A percentile compares a stretch with the other conserved stretches of the same genome.
Evolutionary conservation across 2,113 vertebrate species (phyloP).

Genomic region (Gymnogyps californianus): DNA sequence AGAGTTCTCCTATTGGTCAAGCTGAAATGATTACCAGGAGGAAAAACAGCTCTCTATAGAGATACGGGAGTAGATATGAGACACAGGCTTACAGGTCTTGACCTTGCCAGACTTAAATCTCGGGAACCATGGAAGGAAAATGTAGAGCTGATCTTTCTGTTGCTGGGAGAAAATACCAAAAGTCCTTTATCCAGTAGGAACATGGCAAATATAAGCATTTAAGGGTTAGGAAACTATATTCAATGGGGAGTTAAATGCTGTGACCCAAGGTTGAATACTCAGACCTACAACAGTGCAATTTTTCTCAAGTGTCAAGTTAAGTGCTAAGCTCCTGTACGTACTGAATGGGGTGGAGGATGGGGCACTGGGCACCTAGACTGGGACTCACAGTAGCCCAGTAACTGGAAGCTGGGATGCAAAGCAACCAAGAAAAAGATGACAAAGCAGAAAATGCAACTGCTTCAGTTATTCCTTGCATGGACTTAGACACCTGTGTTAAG

Average conservation of each 20-base stretch:
- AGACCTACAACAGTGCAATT: neutral
- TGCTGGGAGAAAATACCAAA: neutral
- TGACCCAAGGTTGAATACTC: neutral
- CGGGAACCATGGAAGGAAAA: neutral
- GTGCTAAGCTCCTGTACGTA: neutral
- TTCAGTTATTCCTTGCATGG: neutral
- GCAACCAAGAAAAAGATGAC: neutral
- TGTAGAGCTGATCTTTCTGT: neutral
- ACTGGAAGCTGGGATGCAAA: neutral
- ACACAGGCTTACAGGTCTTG: neutral
- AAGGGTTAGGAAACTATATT: neutral
- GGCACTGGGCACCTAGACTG: neutral
- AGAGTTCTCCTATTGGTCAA: neutral
- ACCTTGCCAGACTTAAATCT: neutral
- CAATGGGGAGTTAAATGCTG: neutral
- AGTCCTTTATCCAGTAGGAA: neutral
- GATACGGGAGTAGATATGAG: neutral
- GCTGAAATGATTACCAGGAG: neutral
- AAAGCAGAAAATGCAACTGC: neutral
- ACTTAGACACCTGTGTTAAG: neutral
- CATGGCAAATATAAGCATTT: neutral
- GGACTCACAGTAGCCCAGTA: neutral
- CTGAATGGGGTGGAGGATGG: neutral
- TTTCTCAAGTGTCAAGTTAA: neutral
- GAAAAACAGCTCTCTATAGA: neutral